Conservation (phyloP, 2,113 vertebrate genomes). For the Chitala chitala region DNA sequence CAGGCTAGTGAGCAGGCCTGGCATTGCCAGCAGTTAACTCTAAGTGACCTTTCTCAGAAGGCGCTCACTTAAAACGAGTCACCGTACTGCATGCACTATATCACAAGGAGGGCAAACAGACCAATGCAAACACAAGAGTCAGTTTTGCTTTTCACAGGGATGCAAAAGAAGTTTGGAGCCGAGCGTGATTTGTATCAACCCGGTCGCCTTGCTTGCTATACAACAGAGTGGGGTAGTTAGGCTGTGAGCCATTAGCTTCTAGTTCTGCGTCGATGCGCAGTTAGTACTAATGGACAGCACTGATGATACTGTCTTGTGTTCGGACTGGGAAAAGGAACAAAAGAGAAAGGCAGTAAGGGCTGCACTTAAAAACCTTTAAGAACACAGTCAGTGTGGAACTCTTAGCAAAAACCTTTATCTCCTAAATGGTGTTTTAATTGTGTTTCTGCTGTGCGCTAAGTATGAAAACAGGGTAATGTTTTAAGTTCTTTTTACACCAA, state of each 20-base stretch:
- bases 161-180: neutral
- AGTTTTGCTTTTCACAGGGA: neutral
- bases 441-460: neutral
- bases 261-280: too few species aligned
- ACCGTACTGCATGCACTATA: neutral
- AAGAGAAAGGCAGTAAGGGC: conserved; percentile 29
- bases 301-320: conserved; percentile 56
- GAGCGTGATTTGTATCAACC: neutral
- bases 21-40: neutral
- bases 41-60: neutral
- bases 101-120: neutral
- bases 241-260: too few species aligned
- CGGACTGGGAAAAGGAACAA: conserved; percentile 31
- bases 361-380: neutral
- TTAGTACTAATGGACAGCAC: conserved; percentile 63
- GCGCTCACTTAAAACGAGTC: neutral
- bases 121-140: conserved; percentile 5
- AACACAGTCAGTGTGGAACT: neutral
- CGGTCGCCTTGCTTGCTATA: neutral
- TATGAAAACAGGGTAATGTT: too few species aligned
- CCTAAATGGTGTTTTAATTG: conserved; percentile 13
- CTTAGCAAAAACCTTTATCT: neutral
- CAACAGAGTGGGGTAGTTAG: neutral
- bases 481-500: too few species aligned
- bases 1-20: too few species aligned